These are phyloP conservation scores for Bicyclus anynana DNA, from an alignment of 1,140 invertebrate species.

Conservation along the genomic window DNA sequence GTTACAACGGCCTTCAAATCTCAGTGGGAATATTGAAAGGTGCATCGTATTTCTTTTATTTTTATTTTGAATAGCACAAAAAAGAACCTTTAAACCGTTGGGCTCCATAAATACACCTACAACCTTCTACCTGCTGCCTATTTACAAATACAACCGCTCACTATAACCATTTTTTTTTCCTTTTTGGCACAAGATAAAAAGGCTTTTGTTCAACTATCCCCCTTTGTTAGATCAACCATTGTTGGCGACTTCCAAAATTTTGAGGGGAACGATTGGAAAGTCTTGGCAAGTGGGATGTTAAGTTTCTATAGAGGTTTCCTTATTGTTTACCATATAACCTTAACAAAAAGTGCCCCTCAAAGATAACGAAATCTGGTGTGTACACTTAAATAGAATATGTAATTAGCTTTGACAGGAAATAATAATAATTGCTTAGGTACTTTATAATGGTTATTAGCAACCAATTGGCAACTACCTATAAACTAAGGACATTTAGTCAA, in stretches of 20 bases:
- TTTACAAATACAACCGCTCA: slow-evolving; percentile 65
- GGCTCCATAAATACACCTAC: slow-evolving; percentile 63
- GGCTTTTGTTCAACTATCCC: slow-evolving; percentile 46
- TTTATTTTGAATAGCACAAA: slow-evolving; percentile 36
- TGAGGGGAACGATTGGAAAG: slow-evolving; percentile 13
- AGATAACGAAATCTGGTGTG: neutral
- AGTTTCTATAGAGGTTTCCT: slow-evolving; percentile 8
- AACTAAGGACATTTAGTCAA: neutral
- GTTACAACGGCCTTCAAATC: slow-evolving; percentile 11
- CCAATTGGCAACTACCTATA: neutral
- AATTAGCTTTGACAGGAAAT: neutral
- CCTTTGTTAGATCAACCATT: slow-evolving; percentile 40
- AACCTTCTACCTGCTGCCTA: slow-evolving; percentile 65
- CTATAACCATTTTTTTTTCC: slow-evolving; percentile 53
- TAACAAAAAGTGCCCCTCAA: slow-evolving; percentile 1
- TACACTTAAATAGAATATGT: slow-evolving; percentile 1
- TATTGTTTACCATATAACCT: slow-evolving; percentile 1
- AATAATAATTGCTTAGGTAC: neutral
- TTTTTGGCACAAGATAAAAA: slow-evolving; percentile 47
- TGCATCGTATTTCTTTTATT: slow-evolving; percentile 45
- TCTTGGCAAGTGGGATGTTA: slow-evolving; percentile 12
- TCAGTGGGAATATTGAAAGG: slow-evolving; percentile 66
- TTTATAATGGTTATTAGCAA: neutral
- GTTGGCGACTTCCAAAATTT: slow-evolving; percentile 25
- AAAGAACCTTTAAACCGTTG: slow-evolving; percentile 56